phyloP scores from a whole-genome alignment of 2,888 invertebrate species.

The Lasioglossum figueresi region DNA sequence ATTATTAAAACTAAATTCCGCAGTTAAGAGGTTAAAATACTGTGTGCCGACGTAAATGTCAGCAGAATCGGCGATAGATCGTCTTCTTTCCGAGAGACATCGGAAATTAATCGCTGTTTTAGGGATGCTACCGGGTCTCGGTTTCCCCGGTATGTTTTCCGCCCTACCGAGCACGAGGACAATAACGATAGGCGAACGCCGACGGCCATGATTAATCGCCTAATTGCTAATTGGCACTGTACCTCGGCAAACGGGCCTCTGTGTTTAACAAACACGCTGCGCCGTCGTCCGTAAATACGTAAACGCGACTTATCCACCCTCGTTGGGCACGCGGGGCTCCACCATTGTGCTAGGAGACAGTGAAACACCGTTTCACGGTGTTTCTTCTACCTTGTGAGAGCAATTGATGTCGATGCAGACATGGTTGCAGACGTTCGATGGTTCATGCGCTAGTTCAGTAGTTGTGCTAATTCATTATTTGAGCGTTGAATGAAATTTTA shows the following conservation, averaged over 20 bases:
- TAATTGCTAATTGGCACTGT: conserved; percentile 63
- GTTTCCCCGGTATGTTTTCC: neutral
- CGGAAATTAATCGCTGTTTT: neutral
- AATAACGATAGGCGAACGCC: conserved; percentile 37
- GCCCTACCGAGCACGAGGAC: neutral
- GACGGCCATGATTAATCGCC: conserved; percentile 46
- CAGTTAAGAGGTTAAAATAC: too few relatives aligned
- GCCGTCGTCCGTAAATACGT: conserved; percentile 28
- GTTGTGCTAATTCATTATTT: too few relatives aligned
- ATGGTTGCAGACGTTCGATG: neutral
- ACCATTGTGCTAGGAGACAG: neutral
- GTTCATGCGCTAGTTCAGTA: too few relatives aligned
- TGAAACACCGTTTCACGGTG: neutral
- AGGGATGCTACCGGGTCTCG: neutral
- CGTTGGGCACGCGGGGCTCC: neutral
- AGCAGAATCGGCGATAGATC: neutral
- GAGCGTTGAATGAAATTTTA: neutral
- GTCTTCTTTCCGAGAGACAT: neutral
- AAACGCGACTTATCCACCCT: conserved; percentile 43
- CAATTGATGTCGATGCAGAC: neutral
- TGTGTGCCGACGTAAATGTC: neutral
- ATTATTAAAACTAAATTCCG: too few relatives aligned
- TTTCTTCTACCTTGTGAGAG: neutral
- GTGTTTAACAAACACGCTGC: conserved; percentile 40
- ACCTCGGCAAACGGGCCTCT: conserved; percentile 35